Evolutionary conservation across 2,888 invertebrate species (phyloP).

Genomic region (Sturmia bella): DNA sequence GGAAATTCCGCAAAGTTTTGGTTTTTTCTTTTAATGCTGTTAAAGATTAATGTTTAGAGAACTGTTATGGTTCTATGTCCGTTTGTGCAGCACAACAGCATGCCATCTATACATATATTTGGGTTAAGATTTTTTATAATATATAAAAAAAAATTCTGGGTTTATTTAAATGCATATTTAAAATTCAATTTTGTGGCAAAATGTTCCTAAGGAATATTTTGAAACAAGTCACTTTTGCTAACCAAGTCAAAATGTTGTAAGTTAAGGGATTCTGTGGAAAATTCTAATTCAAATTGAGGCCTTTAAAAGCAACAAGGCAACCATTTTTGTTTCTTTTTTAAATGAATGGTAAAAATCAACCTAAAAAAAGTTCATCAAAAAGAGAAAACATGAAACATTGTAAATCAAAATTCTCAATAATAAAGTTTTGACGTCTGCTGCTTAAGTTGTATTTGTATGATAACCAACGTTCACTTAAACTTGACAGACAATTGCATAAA

Average conservation of each 20-base stretch:
- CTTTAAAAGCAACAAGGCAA: too few species aligned
- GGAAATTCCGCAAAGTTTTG: constrained; percentile 61
- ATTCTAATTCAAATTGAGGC: too few species aligned
- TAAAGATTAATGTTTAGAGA: constrained; percentile 58
- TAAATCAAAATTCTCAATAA: background rate
- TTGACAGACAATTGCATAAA: constrained; percentile 57
- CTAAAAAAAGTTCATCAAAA: background rate
- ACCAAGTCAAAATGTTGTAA: too few species aligned
- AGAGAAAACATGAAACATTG: background rate
- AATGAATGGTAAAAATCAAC: too few species aligned
- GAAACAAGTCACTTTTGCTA: too few species aligned
- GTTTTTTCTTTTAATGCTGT: constrained; percentile 27
- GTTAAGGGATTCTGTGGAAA: background rate
- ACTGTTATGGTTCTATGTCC: constrained; percentile 20
- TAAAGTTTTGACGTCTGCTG: background rate
- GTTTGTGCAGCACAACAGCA: constrained; percentile 11
- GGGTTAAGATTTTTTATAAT: constrained; percentile 52
- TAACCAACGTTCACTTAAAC: constrained; percentile 31
- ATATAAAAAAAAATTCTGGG: constrained; percentile 36
- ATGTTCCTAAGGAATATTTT: background rate
- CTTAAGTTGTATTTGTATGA: background rate
- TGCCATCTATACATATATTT: constrained; percentile 33
- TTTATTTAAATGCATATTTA: constrained; percentile 28
- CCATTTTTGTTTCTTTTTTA: too few species aligned
- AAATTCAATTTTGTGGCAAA: constrained; percentile 6